Base-by-base conservation (phyloP, 2,113 vertebrate species). In the Poicephalus meyeri region DNA sequence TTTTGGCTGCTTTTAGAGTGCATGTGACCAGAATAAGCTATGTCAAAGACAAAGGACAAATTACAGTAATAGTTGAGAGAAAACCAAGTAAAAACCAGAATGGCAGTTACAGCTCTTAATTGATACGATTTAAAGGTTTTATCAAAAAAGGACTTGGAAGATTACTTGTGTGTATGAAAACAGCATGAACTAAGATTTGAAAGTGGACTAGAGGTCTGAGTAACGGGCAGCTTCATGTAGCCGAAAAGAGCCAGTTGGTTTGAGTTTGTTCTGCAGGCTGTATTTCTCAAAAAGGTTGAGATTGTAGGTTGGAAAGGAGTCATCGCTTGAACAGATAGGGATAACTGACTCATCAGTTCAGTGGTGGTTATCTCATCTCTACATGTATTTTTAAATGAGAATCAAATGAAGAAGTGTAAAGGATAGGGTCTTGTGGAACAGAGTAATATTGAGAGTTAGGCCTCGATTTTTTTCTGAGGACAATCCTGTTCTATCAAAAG, bases 1-100 rank as follows among this genome's bases (percentile, higher is more conserved):
- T 94, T 95, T 82, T 95, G 81, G 44, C 81, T 81, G 70, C 44
- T 87, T 84, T 85, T 82, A 65, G 56, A 85, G 46, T 87, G 44
- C 70, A 37, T 12, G 50, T 89, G 77, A 93, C 56, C 41, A 82
- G 78, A 89, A 26, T 73, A 80, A 82, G 31, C 41, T 79, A 3
- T 84, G 61, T 89, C 52, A 69, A 81, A 91, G 50, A 77, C 80
- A 93, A 95, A 68, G 80, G 64, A 55, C 26, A 60, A 91, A 71
- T 91, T 82, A 61, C n/a, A 52, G 37, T 79, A 89, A 52, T 72
- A 79, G 35, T 21, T 89, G 66, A 94, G 80, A 82, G 91, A 60
- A 70, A 85, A 68, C 35, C 68, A 63, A 83, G 42, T 55, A 58
- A 87, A 69, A 89, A 21, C 9, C 41, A 66, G 26, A 73, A 58